A percentile compares a stretch with the other conserved stretches of the same genome.
Evolutionary conservation across 2,888 invertebrate species (phyloP).

Genomic region (Dendrolimus houi): DNA sequence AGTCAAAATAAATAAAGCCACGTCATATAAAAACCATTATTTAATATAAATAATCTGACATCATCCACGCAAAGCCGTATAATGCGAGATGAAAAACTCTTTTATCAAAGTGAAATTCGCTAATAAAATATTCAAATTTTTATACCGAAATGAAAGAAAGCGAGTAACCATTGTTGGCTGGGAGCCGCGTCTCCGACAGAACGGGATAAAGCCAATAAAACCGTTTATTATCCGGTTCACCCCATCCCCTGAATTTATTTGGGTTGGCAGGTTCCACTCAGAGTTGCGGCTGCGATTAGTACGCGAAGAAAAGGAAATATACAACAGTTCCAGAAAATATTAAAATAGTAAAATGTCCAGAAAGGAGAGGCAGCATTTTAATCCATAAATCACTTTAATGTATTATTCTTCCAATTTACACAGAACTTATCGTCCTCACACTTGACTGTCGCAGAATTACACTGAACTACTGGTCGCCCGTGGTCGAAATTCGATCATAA

Average conservation of each 20-base stretch:
- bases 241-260: slow-evolving; percentile 52
- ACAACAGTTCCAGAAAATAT: too few species aligned
- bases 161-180: slow-evolving; percentile 33
- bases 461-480: too few species aligned
- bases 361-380: too few species aligned
- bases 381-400: too few species aligned
- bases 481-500: too few species aligned
- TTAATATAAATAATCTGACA: neutral
- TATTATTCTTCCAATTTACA: too few species aligned
- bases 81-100: neutral
- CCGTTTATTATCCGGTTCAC: slow-evolving; percentile 52
- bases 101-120: slow-evolving; percentile 1
- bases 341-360: too few species aligned
- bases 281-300: neutral
- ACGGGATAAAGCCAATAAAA: slow-evolving; percentile 55
- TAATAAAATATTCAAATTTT: slow-evolving; percentile 35
- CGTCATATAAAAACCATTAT: neutral
- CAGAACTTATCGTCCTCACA: too few species aligned
- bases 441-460: too few species aligned
- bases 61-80: neutral
- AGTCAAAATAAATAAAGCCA: too few species aligned
- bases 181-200: slow-evolving; percentile 22
- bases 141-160: slow-evolving; percentile 31
- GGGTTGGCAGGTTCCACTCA: slow-evolving; percentile 16
- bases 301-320: too few species aligned